Evolutionary conservation across 2,113 vertebrate genomes (phyloP).

Genomic region (Tenrec ecaudatus): DNA sequence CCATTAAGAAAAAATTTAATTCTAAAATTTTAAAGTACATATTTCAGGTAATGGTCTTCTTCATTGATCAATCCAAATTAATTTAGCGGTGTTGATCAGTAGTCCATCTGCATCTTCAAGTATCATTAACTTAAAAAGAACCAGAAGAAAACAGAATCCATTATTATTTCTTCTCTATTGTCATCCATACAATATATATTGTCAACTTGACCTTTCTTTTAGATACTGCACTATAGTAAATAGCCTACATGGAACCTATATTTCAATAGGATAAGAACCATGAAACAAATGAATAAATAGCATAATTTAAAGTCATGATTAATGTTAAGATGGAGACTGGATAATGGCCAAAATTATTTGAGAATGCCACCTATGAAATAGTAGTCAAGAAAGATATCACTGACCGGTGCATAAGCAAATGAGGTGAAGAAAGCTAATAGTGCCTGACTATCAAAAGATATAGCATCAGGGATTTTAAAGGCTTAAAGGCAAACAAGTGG

Average conservation of each 20-base stretch:
- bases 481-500: no score
- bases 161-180: not conserved
- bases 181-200: not conserved
- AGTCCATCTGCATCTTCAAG: not conserved
- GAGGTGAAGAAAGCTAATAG: no score
- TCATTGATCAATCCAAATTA: not conserved
- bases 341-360: not conserved
- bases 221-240: not conserved
- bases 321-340: not conserved
- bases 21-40: slow-evolving; percentile 20
- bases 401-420: no score
- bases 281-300: not conserved
- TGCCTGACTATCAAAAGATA: no score
- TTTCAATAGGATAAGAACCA: not conserved
- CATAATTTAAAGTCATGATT: not conserved
- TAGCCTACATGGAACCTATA: not conserved
- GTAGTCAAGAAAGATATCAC: not conserved
- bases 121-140: not conserved
- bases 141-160: not conserved
- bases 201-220: not conserved
- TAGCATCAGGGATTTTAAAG: no score
- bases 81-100: not conserved
- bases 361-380: not conserved
- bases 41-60: not conserved
- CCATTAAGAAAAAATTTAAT: not conserved